Evolutionary conservation across 2,113 vertebrate species (phyloP), one percentile per base, ranked within the genome.

Genomic region (Holacanthus passer): DNA sequence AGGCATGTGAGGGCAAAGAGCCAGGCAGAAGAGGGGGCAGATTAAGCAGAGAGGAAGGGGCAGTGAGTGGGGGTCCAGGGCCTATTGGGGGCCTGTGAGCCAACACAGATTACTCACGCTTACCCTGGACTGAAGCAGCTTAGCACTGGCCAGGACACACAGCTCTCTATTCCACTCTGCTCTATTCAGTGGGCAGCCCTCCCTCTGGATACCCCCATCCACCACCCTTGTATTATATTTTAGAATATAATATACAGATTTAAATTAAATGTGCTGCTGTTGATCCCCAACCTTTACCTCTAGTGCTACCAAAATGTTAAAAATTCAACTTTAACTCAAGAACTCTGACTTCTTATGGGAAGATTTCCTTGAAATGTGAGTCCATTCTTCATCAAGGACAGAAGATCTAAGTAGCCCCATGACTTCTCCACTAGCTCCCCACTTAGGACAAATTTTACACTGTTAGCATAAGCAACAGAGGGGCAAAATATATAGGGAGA

Each of bases 101-200:
- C 85, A 87, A 75, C 79, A 87, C 79, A 87, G 82, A 88, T 90
- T 90, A 90, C 87, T 90, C 82, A 87, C 45, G 79, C 89, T 88
- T 87, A 90, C 88, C 87, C 89, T 88, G 74, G 72, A 69, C 87
- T 81, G 89, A 88, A 88, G 84, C 87, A 71, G 89, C 45, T 90
- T 90, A 85, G 52, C 68, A 48, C 55, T 16, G 35, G 48, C 67
- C 41, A 64, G 73, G 83, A 81, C 73, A 83, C 72, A 82, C 76
- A 60, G 79, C 79, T 69, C 77, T 73, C n/a, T 75, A 68, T 84
- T 81, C 79, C 71, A 24, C 62, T 80, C 60, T 63, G 64, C 47
- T 74, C 75, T 17, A 55, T 76, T 81, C 84, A 82, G 71, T 5
- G 67, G 41, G 41, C 67, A 29, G 65, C 37, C 56, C 72, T 35